Evolutionary conservation across 2,113 vertebrate genomes (phyloP).

Genomic region (Pica pica): DNA sequence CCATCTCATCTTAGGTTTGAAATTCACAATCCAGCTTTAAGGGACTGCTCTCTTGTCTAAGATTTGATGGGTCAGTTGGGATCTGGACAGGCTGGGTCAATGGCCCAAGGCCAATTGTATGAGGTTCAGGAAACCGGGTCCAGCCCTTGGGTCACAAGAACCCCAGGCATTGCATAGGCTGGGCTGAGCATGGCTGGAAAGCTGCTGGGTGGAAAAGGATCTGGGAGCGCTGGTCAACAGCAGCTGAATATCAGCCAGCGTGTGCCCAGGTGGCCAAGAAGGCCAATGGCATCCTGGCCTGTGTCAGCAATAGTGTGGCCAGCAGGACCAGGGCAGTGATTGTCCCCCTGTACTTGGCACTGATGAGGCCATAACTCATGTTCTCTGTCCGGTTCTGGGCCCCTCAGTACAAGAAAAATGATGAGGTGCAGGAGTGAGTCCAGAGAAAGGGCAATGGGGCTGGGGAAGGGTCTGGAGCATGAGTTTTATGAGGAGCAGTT

Average conservation of each 20-base stretch:
- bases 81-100: neutral
- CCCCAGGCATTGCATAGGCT: too few species aligned
- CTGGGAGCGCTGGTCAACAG: neutral
- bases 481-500: neutral
- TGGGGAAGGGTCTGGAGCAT: neutral
- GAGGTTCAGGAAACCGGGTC: neutral
- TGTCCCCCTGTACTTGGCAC: accelerated
- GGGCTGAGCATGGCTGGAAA: neutral
- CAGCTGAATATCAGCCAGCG: neutral
- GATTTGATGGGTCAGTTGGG: neutral
- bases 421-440: neutral
- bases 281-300: neutral
- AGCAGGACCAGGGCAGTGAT: neutral
- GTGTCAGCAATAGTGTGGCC: neutral
- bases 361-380: accelerated
- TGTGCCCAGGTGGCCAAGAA: neutral
- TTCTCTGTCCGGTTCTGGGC: neutral
- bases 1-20: neutral
- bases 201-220: neutral
- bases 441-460: neutral
- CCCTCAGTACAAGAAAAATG: neutral
- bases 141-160: neutral
- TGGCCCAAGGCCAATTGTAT: neutral
- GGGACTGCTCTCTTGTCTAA: neutral
- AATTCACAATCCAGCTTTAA: neutral